Evolutionary conservation across 2,113 vertebrate genomes (phyloP).

Genomic region (Calonectris borealis): DNA sequence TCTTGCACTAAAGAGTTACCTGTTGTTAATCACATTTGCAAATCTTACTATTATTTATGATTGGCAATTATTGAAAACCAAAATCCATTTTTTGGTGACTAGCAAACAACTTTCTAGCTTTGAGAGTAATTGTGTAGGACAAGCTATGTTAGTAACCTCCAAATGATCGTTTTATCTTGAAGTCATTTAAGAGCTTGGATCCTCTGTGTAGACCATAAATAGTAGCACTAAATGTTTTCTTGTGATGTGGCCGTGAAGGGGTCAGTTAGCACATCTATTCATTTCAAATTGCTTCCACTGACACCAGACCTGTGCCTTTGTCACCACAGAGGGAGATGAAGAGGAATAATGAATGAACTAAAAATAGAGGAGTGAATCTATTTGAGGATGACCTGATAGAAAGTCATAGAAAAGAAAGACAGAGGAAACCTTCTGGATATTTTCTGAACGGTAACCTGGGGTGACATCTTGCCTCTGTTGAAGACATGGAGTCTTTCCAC

Average conservation of each 20-base stretch:
- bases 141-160: background rate
- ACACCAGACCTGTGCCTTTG: constrained; percentile 18
- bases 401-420: constrained; percentile 30
- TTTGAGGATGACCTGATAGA: constrained; percentile 49
- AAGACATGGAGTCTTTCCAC: background rate
- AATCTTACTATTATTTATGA: background rate
- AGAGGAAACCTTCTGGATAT: constrained; percentile 36
- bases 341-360: constrained; percentile 54
- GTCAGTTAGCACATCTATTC: constrained; percentile 55
- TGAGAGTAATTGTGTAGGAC: background rate
- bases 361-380: constrained; percentile 61
- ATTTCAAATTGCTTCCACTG: constrained; percentile 43
- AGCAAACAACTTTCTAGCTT: background rate
- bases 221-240: background rate
- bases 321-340: constrained; percentile 33
- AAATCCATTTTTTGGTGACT: background rate
- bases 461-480: background rate
- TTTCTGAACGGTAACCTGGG: constrained; percentile 39
- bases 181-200: constrained; percentile 4
- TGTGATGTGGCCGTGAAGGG: background rate
- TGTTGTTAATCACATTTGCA: background rate
- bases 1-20: background rate
- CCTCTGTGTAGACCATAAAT: constrained; percentile 25
- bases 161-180: constrained; percentile 16
- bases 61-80: background rate